Evolutionary conservation across 1,140 invertebrate genomes (phyloP).

Genomic region (Hyphantria cunea): DNA sequence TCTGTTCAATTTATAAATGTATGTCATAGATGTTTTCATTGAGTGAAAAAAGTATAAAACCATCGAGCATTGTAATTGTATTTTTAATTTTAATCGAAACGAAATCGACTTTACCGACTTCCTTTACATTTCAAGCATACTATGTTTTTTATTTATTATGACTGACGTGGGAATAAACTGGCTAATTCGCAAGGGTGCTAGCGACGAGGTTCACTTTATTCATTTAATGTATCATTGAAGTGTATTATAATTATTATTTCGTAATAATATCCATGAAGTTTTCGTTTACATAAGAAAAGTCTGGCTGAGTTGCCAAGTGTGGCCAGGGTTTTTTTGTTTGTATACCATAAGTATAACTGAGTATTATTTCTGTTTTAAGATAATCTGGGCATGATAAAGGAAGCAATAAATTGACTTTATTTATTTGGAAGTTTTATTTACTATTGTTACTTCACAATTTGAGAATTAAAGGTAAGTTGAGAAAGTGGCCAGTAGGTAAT

Average conservation of each 20-base stretch:
- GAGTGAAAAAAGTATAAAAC: constrained; percentile 48
- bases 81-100: constrained; percentile 58
- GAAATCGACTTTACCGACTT: constrained; percentile 62
- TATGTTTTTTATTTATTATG: background rate
- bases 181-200: constrained; percentile 60
- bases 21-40: too few relatives aligned
- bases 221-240: too few relatives aligned
- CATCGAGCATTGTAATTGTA: constrained; percentile 63
- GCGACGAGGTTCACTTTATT: constrained; percentile 61
- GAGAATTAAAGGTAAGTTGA: too few relatives aligned
- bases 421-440: constrained; percentile 31
- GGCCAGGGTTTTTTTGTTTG: constrained; percentile 63
- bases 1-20: background rate
- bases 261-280: too few relatives aligned
- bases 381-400: constrained; percentile 46
- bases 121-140: constrained; percentile 38
- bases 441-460: background rate
- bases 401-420: constrained; percentile 72
- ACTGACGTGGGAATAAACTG: constrained; percentile 46
- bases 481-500: too few relatives aligned
- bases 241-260: too few relatives aligned
- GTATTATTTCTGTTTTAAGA: constrained; percentile 18
- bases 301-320: constrained; percentile 62
- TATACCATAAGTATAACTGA: constrained; percentile 26
- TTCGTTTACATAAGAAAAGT: constrained; percentile 30